Evolutionary conservation across 2,113 vertebrate species (phyloP), one percentile per base, ranked within the genome.

Genomic region (Sinocyclocheilus maitianheensis): DNA sequence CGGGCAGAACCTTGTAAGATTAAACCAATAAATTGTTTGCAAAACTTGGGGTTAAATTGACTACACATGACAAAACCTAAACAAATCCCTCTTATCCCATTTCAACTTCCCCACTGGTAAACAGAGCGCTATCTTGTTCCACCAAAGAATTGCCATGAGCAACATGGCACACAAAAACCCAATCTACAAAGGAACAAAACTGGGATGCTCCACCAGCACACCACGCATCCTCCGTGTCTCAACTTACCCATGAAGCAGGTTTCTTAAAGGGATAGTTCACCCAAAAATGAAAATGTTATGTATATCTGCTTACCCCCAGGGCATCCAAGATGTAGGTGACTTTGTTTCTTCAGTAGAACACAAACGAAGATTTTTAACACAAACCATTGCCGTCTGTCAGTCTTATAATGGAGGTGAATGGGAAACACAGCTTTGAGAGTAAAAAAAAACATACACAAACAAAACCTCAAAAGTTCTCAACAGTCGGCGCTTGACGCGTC

Each of bases 171-270:
- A 76, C 43, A 81, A 71, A 87, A 83, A 16, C 13, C 3, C 78
- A 71, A 86, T 88, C 78, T 88, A 90, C 83, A 90, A 87, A 88
- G 85, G 43, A 80, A 81, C 78, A 58, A 82, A 84, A 69, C 74
- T 63, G 89, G 12, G 65, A 84, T 26, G 79, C 79, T 85, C 60
- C 60, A 65, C 65, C 82, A 83, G 80, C 71, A 40, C 80, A 82
- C 84, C 67, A 60, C 22, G 40, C 58, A 81, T 62, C 20, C 48
- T 76, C 46, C 9, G 46, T 75, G 71, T 77, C 69, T 82, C 76
- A 86, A 40, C 40, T 37, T 71, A 69, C 76, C 62, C 86, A 86
- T 83, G 40, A 90, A 88, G 34, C 71, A 65, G 16, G 46, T 83
- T 86, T 90, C 30, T 34, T 34, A 34, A 34, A 34, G 30, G 30